A percentile compares a stretch with the other conserved stretches of the same genome.
Conservation (phyloP, 2,797 vertebrate species). For the Sciurus vulgaris region DNA sequence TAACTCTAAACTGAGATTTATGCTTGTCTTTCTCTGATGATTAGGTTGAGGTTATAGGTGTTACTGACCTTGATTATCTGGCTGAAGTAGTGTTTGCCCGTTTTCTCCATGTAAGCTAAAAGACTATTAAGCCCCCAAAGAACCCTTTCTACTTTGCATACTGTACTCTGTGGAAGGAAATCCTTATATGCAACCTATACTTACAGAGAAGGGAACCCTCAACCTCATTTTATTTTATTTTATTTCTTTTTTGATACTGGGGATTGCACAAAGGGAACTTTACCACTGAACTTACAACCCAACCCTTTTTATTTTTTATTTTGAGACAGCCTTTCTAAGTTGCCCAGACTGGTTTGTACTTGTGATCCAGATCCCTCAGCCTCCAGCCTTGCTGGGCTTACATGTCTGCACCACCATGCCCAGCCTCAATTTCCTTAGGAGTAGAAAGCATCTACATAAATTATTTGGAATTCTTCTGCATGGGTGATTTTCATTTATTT, state of each 20-base stretch:
- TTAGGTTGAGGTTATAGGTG: neutral
- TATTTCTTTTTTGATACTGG: too few species aligned
- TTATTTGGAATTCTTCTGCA: neutral
- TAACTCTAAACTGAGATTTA: neutral
- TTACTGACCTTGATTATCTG: neutral
- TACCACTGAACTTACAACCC: too few species aligned
- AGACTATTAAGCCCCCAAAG: neutral
- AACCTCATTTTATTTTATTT: too few species aligned
- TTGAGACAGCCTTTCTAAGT: too few species aligned
- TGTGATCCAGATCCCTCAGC: too few species aligned
- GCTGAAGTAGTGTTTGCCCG: neutral
- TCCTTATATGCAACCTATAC: neutral
- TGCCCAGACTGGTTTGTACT: too few species aligned
- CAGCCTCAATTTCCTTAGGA: neutral
- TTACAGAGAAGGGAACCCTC: neutral
- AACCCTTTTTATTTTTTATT: too few species aligned
- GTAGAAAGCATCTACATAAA: neutral
- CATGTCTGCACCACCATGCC: too few species aligned
- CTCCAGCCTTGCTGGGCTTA: too few species aligned
- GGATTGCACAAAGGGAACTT: too few species aligned
- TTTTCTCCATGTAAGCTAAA: neutral
- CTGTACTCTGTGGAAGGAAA: neutral
- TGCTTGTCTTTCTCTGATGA: conserved; percentile 23
- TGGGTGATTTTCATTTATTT: neutral
- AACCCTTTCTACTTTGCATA: neutral